phyloP scores from a whole-genome alignment of 2,888 invertebrate genomes.

The Brenthis ino region DNA sequence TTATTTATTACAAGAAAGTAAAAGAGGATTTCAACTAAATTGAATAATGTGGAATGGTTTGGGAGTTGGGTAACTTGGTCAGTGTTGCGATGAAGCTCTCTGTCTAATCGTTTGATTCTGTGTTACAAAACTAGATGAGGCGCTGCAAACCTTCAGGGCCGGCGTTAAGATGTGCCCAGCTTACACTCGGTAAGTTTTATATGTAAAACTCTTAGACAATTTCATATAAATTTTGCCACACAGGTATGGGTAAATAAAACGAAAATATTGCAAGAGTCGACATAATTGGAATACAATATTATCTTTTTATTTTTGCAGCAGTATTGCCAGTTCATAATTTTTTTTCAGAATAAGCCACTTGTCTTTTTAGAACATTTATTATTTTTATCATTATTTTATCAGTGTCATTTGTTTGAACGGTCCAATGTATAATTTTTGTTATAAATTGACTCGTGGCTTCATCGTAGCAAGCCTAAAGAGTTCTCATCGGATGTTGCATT shows the following conservation, averaged over 20 bases:
- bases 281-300: constrained; percentile 2
- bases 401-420: background rate
- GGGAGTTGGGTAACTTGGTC: constrained; percentile 26
- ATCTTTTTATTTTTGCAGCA: constrained; percentile 11
- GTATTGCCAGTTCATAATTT: constrained; percentile 16
- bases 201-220: constrained; percentile 31
- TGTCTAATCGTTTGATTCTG: constrained; percentile 77
- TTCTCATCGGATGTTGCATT: constrained; percentile 15
- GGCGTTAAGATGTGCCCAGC: constrained; percentile 50
- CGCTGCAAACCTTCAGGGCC: constrained; percentile 51
- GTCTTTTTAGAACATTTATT: constrained; percentile 9
- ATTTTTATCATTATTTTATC: background rate
- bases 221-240: constrained; percentile 37
- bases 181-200: constrained; percentile 62
- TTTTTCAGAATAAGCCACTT: constrained; percentile 22
- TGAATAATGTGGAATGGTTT: constrained; percentile 15
- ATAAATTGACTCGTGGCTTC: constrained; percentile 10
- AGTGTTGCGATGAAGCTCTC: constrained; percentile 19
- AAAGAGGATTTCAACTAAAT: constrained; percentile 4
- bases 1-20: background rate
- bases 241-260: constrained; percentile 39
- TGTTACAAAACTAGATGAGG: constrained; percentile 74
- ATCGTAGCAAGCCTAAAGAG: constrained; percentile 20
- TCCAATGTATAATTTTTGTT: background rate
- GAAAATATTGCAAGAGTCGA: constrained; percentile 2